Conservation (phyloP, 2,797 vertebrate species). For the Hydrophis major region DNA sequence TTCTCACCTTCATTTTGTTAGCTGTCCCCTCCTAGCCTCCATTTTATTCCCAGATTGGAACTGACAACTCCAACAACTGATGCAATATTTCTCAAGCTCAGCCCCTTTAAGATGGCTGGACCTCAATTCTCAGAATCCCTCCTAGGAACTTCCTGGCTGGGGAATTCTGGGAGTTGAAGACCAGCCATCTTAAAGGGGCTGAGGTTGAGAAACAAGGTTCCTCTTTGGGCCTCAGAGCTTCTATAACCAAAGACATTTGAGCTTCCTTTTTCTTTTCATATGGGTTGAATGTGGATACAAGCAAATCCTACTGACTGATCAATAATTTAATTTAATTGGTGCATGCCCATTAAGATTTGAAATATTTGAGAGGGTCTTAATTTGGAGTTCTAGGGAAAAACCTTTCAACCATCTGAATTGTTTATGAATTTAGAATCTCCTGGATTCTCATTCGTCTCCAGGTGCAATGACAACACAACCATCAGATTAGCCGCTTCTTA, state of each 20-base stretch:
- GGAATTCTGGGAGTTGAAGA: background rate
- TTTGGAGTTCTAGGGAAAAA: background rate
- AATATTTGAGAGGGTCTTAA: background rate
- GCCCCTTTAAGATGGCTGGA: background rate
- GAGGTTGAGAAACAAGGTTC: background rate
- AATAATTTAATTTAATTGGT: background rate
- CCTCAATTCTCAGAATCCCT: background rate
- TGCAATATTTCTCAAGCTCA: background rate
- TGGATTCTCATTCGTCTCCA: background rate
- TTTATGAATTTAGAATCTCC: background rate
- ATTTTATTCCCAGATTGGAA: too few relatives aligned
- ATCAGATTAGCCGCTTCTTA: background rate
- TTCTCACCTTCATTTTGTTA: too few relatives aligned
- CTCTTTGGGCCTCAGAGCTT: background rate
- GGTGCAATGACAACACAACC: background rate
- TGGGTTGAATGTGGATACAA: background rate
- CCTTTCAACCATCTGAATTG: too few relatives aligned
- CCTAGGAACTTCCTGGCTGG: background rate
- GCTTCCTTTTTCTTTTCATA: background rate
- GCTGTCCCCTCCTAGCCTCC: too few relatives aligned
- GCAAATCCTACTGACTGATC: background rate
- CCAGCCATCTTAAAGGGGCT: background rate
- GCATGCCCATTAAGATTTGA: too few relatives aligned
- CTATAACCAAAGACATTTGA: background rate
- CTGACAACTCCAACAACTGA: background rate